phyloP scores from a whole-genome alignment of 2,888 invertebrate genomes.

The Lasioglossum zephyrum region DNA sequence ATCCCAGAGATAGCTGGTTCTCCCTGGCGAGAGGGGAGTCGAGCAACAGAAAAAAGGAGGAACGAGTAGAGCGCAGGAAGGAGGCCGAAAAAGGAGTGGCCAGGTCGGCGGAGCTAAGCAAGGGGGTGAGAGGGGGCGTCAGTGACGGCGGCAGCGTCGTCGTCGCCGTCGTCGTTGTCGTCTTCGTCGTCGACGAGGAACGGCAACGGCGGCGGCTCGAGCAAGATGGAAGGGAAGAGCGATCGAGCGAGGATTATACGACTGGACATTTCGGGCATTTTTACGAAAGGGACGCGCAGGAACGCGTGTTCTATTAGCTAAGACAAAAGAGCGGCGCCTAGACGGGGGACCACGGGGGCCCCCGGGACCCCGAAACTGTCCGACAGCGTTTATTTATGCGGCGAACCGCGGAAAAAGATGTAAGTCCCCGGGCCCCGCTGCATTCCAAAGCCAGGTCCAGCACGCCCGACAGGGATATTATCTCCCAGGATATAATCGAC shows the following conservation, averaged over 20 bases:
- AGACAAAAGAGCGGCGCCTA: conserved; percentile 84
- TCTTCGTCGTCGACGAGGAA: background rate
- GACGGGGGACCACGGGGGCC: conserved; percentile 68
- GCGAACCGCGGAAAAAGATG: conserved; percentile 83
- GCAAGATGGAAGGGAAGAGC: conserved; percentile 68
- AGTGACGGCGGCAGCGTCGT: background rate
- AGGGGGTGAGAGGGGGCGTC: conserved; percentile 20
- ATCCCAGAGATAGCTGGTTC: conserved; percentile 26
- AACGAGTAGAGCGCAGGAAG: conserved; percentile 33
- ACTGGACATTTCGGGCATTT: conserved; percentile 82
- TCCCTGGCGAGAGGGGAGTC: conserved; percentile 7
- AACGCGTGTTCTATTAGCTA: conserved; percentile 84
- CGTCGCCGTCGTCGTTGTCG: background rate
- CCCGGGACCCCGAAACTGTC: conserved; percentile 76
- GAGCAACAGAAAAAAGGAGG: conserved; percentile 15
- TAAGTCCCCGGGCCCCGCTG: conserved; percentile 79
- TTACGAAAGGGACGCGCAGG: conserved; percentile 81
- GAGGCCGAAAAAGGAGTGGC: conserved; percentile 54
- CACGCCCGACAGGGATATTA: conserved; percentile 76
- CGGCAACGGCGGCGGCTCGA: conserved; percentile 21
- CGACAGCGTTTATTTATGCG: conserved; percentile 83
- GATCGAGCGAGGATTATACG: conserved; percentile 81
- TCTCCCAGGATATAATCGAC: conserved; percentile 77
- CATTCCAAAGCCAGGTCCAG: conserved; percentile 79
- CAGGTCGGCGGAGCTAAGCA: conserved; percentile 26